Conservation (phyloP, 1,140 invertebrate species). For the Anadara kagoshimensis region DNA sequence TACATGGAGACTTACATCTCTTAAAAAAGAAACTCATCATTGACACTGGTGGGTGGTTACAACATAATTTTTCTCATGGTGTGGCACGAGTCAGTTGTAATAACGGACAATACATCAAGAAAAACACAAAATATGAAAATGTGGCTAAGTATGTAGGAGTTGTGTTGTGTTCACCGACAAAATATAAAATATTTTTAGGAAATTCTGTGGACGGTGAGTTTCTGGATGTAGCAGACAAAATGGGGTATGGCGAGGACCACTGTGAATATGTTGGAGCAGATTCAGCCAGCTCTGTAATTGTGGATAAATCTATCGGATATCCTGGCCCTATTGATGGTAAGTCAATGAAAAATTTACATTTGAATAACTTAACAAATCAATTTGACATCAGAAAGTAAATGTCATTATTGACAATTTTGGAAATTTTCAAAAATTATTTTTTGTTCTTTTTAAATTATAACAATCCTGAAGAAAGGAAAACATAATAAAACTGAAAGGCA, state of each 20-base stretch:
- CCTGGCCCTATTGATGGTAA: too few species aligned
- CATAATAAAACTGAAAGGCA: too few species aligned
- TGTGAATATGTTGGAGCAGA: constrained; percentile 67
- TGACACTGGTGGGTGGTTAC: constrained; percentile 50
- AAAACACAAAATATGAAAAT: constrained; percentile 38
- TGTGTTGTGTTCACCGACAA: constrained; percentile 54
- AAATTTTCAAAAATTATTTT: too few species aligned
- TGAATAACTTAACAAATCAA: too few species aligned
- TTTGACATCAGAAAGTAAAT: too few species aligned
- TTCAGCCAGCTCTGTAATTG: not conserved
- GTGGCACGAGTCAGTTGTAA: constrained; percentile 51
- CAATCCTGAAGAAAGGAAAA: too few species aligned
- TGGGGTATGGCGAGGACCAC: constrained; percentile 64
- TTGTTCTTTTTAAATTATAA: too few species aligned
- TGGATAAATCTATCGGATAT: not conserved
- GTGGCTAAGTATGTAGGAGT: constrained; percentile 60
- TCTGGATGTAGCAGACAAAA: constrained; percentile 62
- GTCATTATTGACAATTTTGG: too few species aligned
- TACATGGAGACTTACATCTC: too few species aligned
- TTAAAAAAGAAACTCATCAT: constrained; percentile 30
- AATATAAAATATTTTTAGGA: constrained; percentile 66
- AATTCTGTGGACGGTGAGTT: constrained; percentile 54
- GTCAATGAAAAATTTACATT: too few species aligned
- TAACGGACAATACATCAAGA: constrained; percentile 57
- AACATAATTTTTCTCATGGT: constrained; percentile 55